Evolutionary conservation across 2,888 invertebrate genomes (phyloP).

Genomic region (Eustalomyia histrio): DNA sequence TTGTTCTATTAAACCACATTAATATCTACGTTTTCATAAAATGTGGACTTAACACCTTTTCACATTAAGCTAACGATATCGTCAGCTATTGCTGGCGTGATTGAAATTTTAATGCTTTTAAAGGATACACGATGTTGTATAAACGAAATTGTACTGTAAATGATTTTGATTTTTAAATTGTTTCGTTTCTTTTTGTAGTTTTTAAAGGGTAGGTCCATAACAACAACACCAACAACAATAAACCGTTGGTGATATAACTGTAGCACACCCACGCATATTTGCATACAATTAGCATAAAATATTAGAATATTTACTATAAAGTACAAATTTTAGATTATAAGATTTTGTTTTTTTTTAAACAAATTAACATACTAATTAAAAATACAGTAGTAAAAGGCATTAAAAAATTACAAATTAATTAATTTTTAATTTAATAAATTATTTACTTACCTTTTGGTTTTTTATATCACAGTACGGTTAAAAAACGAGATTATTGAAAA

Average conservation of each 20-base stretch:
- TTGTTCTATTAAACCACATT: no score
- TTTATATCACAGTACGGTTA: slow-evolving; percentile 72
- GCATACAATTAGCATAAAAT: slow-evolving; percentile 51
- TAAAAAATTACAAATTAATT: slow-evolving; percentile 4
- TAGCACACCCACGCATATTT: slow-evolving; percentile 56
- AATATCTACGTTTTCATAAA: no score
- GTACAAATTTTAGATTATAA: background rate
- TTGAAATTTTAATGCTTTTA: no score
- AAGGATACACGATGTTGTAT: no score
- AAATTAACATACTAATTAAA: slow-evolving; percentile 10
- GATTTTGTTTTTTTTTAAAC: background rate
- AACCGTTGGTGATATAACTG: background rate
- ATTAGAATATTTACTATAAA: no score
- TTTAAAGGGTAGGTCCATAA: slow-evolving; percentile 38
- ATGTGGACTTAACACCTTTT: no score
- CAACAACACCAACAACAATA: slow-evolving; percentile 1
- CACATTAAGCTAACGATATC: no score
- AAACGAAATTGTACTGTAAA: background rate
- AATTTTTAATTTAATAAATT: background rate
- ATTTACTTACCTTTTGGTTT: slow-evolving; percentile 72
- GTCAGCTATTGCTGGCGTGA: no score
- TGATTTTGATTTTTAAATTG: background rate
- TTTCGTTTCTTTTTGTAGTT: background rate
- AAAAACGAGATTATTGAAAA: slow-evolving; percentile 41
- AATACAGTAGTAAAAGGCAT: background rate